Percentiles rank a stretch among this genome's conserved stretches.
Conservation (phyloP, 2,888 invertebrate genomes). For the Bellardia bayeri region DNA sequence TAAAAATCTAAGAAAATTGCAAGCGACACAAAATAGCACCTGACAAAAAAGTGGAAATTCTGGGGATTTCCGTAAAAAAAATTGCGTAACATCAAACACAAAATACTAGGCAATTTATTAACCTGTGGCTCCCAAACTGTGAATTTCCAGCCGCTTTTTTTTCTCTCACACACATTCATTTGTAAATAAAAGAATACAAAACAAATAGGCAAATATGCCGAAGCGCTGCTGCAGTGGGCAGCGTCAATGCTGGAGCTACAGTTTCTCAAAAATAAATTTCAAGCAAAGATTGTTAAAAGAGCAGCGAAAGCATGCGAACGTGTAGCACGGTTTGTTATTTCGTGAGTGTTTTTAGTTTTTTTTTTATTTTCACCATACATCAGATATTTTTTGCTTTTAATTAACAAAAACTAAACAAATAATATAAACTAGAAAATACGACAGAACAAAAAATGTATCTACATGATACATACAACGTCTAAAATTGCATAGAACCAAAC, state of each 20-base stretch:
- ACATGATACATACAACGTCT: background rate
- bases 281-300: constrained; percentile 64
- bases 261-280: constrained; percentile 49
- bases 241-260: constrained; percentile 15
- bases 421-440: constrained; percentile 52
- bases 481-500: constrained; percentile 32
- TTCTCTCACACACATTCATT: constrained; percentile 7
- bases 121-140: constrained; percentile 18
- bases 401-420: constrained; percentile 40
- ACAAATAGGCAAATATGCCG: background rate
- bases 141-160: background rate
- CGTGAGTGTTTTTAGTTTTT: constrained; percentile 13
- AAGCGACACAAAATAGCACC: background rate
- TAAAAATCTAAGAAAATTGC: background rate
- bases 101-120: constrained; percentile 9
- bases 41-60: background rate
- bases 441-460: constrained; percentile 12
- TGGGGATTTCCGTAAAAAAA: background rate
- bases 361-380: background rate
- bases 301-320: constrained; percentile 69
- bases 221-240: constrained; percentile 1
- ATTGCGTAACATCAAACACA: background rate
- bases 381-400: constrained; percentile 1
- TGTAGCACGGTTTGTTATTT: constrained; percentile 29
- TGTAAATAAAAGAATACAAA: constrained; percentile 22